Evolutionary conservation across 1,140 invertebrate genomes (phyloP), one percentile per base, ranked within the genome.

Genomic region (Oppia nitens): DNA sequence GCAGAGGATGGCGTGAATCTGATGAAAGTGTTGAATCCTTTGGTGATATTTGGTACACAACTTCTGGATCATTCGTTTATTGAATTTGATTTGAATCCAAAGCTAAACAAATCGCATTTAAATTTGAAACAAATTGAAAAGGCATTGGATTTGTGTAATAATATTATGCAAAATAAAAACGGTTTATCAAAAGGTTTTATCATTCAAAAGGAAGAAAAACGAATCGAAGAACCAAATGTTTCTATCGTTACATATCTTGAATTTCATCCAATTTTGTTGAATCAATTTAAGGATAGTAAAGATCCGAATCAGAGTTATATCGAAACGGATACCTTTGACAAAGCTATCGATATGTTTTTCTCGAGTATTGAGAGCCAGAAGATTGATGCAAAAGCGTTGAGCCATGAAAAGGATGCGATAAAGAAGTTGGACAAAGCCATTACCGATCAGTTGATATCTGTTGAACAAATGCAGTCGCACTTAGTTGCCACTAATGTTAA

Each of bases 341-440:
- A 79, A 69, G 83, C 93, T 24, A 86, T 95, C 1, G 96, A 98
- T 77, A 90, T 97, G 68, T 99, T 93, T 73, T 99, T 85, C 74
- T 98, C 93, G 0, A 83, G 83, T 56, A 74, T 95, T 66, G 94
- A 98, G 74, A 82, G 83, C 54, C 94, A 98, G 72, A 98, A 96
- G 71, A 79, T 95, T 65, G 92, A 98, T 71, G 72, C 94, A 59
- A 92, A 88, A 75, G 82, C 83, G 2, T 70, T 95, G 1, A 86
- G 91, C 68, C 84, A 93, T 72, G 93, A 98, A 74, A 82, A 83
- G 61, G 86, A 93, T 64, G 94, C 91, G 0, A 70, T 95, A 65
- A 97, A 96, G 69, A 98, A 98, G 71, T 73, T 99, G n/a, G 87
- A 96, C 57, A 96, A 97, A 73, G 88, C 99, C 1, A 83, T 82